Base-by-base conservation (phyloP, 2,797 vertebrate species). In the Odontamblyopus lacepedii region DNA sequence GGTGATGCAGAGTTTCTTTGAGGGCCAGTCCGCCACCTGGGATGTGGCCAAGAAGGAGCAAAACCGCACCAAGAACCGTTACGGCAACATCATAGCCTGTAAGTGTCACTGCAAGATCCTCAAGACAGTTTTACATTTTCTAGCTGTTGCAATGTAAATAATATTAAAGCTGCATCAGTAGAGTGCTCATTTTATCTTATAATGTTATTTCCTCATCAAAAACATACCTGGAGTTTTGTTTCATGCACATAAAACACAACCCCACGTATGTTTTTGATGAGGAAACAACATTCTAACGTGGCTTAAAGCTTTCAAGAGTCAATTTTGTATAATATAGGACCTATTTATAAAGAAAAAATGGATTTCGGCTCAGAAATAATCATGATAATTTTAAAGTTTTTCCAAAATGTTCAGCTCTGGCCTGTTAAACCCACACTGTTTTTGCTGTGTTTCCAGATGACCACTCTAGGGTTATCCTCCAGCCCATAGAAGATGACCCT, bases 41-140 rank as follows among this genome's bases (percentile, higher is more conserved):
- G 97, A 99, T 81, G 96, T 99, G 83, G 98, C 98, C 87, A 99
- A 99, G 92, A 99, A 99, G 93, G 98, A 99, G 85, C 97, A 98
- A 94, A 99, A 99, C 85, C 96, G 98, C 87, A 97, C 97, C 89
- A 99, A 99, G 95, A 99, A 99, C 89, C 96, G 98, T 91, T 99
- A 99, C 71, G 98, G 98, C 84, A 99, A 99, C 92, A 99, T 99
- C 85, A 99, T 99, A 88, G 98, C 98, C 91, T 99, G 98, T 99
- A 95, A 98, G 98, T 11, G 64, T 5, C 8, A 19, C 27, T 53
- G 23, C 26, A 16, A 65, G 1, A 48, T 27, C 8, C 7, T 1
- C 13, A 6, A 66, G n/a, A 32, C 16, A 30, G 5, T 30, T 61
- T 61, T 61, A 61, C 8, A 48, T 15, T 15, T 48, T 23, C 53